Base-by-base conservation (phyloP, 2,888 invertebrate species). In the Orthonevra nobilis region DNA sequence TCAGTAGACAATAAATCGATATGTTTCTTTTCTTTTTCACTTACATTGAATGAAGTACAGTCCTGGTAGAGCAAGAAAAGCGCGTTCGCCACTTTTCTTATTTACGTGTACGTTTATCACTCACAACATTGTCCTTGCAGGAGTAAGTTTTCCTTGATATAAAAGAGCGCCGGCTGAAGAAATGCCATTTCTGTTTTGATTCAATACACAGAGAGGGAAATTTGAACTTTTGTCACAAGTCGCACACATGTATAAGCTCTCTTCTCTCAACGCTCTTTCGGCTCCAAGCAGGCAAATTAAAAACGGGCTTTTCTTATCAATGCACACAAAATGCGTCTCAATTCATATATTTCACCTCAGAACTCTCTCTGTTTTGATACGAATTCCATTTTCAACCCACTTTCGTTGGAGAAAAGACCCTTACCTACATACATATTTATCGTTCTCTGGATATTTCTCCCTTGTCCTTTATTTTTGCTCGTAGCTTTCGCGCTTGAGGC, bases 121-220 rank as follows among this genome's bases (percentile, higher is more conserved):
- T 64, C 64, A 58, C 60, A 77, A 66, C 70, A 66, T 77, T 73
- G 79, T 79, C 79, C 73, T 79, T 73, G 79, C 61, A 66, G 66
- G 68, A 66, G 68, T 61, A 56, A 60, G 66, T 56, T 68, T 68
- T 72, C 48, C 54, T 73, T 68, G 42, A 68, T 60, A 79, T 66
- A 68, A 79, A 79, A 79, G 79, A 79, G 79, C 56, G n/a, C n/a
- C n/a, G 50, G 54, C 44, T 66, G 42, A 72, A 54, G 54, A 38
- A 42, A n/a, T n/a, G 26, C 34, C 54, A 4, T 63, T 54, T 38
- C 52, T 12, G 19, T 12, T 44, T 17, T 19, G 2, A 9, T 30
- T 32, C 3, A 40, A 28, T 30, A 36, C 10, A 3, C 14, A 46
- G 52, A 64, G 64, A 52, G 52, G n/a, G 4, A 17, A 42, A 34